A percentile compares a stretch with the other conserved stretches of the same genome.
Evolutionary conservation across 1,140 invertebrate genomes (phyloP).

Genomic region (Cotesia glomerata): DNA sequence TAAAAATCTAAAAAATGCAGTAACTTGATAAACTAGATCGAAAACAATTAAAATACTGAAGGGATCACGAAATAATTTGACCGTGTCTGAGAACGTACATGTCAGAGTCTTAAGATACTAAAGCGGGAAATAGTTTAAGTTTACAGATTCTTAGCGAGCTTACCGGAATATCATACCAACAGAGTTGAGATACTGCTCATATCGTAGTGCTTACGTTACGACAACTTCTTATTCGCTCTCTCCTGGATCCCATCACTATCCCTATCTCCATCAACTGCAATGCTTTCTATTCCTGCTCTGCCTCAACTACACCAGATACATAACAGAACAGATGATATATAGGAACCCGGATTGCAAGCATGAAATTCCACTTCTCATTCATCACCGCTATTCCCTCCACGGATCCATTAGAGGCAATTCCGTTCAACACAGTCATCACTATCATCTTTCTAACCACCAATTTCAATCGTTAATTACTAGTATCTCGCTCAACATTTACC

Average conservation of each 20-base stretch:
- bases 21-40: too few species aligned
- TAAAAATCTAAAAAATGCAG: too few species aligned
- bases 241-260: too few species aligned
- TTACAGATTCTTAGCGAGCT: too few species aligned
- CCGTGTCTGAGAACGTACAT: too few species aligned
- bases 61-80: neutral
- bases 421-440: neutral
- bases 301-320: neutral
- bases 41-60: neutral
- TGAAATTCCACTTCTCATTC: constrained; percentile 36
- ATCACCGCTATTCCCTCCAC: constrained; percentile 35
- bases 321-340: neutral
- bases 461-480: neutral
- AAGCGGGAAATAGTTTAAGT: too few species aligned
- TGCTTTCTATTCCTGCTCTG: neutral
- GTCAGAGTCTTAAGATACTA: too few species aligned
- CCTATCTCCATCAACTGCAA: neutral
- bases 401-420: constrained; percentile 37
- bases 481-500: neutral
- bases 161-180: too few species aligned
- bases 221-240: too few species aligned
- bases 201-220: too few species aligned
- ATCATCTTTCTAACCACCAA: neutral
- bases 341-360: constrained; percentile 27
- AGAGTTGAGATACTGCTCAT: too few species aligned